These are phyloP conservation scores for Glyphotaelius pellucidus DNA, from an alignment of 2,888 invertebrate genomes.

Conservation along the genomic window DNA sequence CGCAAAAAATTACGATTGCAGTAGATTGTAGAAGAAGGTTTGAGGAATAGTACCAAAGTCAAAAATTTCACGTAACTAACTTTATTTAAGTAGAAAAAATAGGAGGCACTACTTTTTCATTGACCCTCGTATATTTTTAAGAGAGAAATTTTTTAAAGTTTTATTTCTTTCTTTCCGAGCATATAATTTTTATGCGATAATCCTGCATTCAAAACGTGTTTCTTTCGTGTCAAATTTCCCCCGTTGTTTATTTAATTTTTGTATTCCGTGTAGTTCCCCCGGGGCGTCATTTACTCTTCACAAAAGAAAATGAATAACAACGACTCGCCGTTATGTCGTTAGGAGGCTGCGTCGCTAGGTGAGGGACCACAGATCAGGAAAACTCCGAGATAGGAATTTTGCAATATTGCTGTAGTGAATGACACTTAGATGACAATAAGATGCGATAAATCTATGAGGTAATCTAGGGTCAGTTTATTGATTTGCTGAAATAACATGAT, in stretches of 20 bases:
- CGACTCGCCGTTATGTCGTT: constrained; percentile 32
- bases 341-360: constrained; percentile 10
- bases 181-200: background rate
- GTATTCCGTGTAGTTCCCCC: constrained; percentile 8
- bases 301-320: constrained; percentile 45
- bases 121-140: background rate
- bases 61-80: no score
- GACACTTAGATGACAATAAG: background rate
- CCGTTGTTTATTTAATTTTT: background rate
- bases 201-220: constrained; percentile 9
- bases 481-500: background rate
- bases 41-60: no score
- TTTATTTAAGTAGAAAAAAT: no score
- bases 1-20: no score
- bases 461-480: background rate
- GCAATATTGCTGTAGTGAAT: background rate
- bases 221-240: background rate
- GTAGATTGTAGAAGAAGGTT: no score
- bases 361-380: background rate
- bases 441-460: no score
- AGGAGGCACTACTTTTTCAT: no score
- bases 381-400: background rate
- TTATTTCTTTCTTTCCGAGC: background rate
- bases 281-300: constrained; percentile 18
- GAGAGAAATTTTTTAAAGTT: background rate